Evolutionary conservation across 2,888 invertebrate genomes (phyloP), one percentile per base, ranked within the genome.

Genomic region (Tortrix viridana): DNA sequence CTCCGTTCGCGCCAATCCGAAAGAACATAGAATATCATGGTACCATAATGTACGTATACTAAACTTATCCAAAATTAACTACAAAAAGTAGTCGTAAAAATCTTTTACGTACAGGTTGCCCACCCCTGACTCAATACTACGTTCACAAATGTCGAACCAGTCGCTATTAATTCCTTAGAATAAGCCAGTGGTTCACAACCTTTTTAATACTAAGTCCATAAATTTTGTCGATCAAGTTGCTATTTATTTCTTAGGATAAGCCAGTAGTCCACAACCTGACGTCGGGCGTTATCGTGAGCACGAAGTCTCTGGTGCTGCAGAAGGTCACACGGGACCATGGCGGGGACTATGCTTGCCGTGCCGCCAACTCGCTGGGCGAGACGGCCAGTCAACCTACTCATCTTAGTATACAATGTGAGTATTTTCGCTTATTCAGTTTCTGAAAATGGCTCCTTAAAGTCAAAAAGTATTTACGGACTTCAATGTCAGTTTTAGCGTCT

Each of bases 291-390:
- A 97, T 97, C 76, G 95, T 97, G 81, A 97, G 97, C 86, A 96
- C 97, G 67, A 96, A 97, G 85, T 97, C 97, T 62, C 92, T 97
- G 74, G 97, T 97, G 59, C 94, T 97, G 60, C 97, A 97, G 88
- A 95, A 95, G 74, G 96, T 97, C 74, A 95, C 95, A 37, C 94
- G 97, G 60, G 95, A 95, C 77, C 96, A 97, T 76, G 96, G 96
- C 66, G 97, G 97, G 5, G 95, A 95, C 75, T 97, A 97, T 88
- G 95, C 96, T 65, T 97, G 97, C 81, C 91, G 95, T 62, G 97
- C 97, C 20, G 95, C 95, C 71, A 97, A 97, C 86, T 94, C 95
- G 60, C 94, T 95, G 56, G 97, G 97, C 14, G 97, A 97, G 84
- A 96, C 96, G 5, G 94, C 95, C 67, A 97, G 97, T 78, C 94